Evolutionary conservation across 2,888 invertebrate species (phyloP), one percentile per base, ranked within the genome.

Genomic region (Laspeyria flexula): DNA sequence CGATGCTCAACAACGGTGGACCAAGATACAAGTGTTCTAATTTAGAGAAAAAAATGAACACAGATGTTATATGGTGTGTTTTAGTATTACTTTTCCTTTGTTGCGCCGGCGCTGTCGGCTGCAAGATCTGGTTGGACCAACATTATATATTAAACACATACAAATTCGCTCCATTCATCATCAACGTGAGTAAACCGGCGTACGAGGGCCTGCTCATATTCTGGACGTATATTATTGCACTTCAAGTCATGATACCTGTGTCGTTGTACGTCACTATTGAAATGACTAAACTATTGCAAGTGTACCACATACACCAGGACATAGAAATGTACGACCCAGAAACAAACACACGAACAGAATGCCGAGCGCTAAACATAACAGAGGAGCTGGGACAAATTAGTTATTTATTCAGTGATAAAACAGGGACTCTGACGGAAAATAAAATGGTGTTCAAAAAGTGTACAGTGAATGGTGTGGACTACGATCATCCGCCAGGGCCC

Each of bases 181-280:
- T 95, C 2, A 88, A 92, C 55, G 88, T 93, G 2, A 88, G 86
- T 4, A 94, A 95, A 71, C 94, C 95, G 0, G 93, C 93, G 18
- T 93, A 94, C 76, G 96, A 97, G 81, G 97, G 97, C 6, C 94
- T 98, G 75, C 92, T 97, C 45, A 96, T 97, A 65, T 99, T 99
- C 91, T 98, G 97, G 96, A 98, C 98, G 1, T 99, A 97, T 85
- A 96, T 99, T 63, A 99, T 99, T 77, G 96, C 99, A 65, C 94
- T 98, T 48, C 99, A 99, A 94, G 97, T 99, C 55, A 97, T 99
- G 96, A 99, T 99, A 81, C 99, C 99, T 0, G 93, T 99, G 38
- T 98, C 99, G 5, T 92, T 99, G 55, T 99, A 99, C 89, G 99
- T 99, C 44, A 98, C 99, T 1, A 95, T 99, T 75, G 99, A 99